These are phyloP conservation scores for Laticauda laticaudata DNA, from an alignment of 2,113 vertebrate genomes.

Conservation along the genomic window DNA sequence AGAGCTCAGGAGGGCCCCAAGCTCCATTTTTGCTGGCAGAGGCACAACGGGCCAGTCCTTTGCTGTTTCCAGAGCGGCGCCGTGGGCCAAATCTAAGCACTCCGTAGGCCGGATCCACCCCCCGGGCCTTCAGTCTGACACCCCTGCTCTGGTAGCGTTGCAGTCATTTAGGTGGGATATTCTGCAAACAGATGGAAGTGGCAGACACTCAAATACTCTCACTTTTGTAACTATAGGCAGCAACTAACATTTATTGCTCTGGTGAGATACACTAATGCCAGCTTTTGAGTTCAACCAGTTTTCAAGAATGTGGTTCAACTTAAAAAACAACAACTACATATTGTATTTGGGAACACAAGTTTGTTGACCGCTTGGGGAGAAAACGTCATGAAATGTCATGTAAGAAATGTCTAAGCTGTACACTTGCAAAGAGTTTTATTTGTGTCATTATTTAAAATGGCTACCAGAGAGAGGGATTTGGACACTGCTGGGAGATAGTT, in stretches of 20 bases:
- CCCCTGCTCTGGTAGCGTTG: neutral
- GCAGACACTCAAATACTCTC: neutral
- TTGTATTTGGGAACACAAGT: neutral
- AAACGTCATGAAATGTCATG: neutral
- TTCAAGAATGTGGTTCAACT: neutral
- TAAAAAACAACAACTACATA: neutral
- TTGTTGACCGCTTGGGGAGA: neutral
- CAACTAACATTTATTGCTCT: neutral
- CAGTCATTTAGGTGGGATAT: no score
- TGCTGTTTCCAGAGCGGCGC: no score
- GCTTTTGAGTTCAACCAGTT: neutral
- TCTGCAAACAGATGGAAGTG: neutral
- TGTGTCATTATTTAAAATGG: neutral
- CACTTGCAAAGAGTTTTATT: neutral
- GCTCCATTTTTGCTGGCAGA: no score
- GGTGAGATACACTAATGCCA: neutral
- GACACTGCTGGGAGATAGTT: no score
- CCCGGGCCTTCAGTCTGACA: no score
- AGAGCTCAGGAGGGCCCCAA: no score
- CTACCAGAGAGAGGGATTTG: neutral
- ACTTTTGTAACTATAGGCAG: no score
- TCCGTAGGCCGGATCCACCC: rapidly evolving
- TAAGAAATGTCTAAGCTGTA: neutral
- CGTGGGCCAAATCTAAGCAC: no score
- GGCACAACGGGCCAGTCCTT: no score